Evolutionary conservation across 64 coral and sea anemone species (phyloP).

Genomic region (Montipora foliosa): DNA sequence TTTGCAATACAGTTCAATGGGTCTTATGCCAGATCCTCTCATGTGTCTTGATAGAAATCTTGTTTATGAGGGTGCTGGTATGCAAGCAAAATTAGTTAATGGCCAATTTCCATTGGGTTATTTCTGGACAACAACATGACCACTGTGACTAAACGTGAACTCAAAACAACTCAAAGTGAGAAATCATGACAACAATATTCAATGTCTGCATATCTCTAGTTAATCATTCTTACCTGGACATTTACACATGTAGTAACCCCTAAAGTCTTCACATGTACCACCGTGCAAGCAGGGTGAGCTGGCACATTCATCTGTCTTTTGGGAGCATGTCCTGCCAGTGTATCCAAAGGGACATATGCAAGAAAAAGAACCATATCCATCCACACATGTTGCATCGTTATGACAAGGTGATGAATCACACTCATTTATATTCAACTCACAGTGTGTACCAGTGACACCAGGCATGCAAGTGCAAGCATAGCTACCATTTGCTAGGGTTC

Average conservation of each 20-base stretch:
- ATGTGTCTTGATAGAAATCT: no score
- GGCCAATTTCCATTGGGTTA: no score
- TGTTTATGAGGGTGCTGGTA: no score
- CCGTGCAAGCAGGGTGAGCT: slow-evolving; percentile 78
- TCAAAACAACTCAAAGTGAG: no score
- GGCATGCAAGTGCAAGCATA: slow-evolving; percentile 70
- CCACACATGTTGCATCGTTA: slow-evolving; percentile 84
- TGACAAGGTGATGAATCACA: slow-evolving; percentile 78
- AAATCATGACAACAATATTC: no score
- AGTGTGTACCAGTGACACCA: slow-evolving; percentile 71
- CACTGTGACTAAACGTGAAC: no score
- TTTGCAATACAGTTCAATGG: no score
- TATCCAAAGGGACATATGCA: slow-evolving; percentile 82
- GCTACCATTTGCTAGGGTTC: background rate
- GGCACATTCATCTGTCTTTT: slow-evolving; percentile 52
- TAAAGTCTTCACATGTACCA: slow-evolving; percentile 63
- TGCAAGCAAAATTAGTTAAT: no score
- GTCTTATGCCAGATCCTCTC: no score
- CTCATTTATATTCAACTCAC: slow-evolving; percentile 82
- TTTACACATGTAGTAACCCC: slow-evolving; percentile 75
- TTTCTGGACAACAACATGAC: no score
- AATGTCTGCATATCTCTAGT: background rate
- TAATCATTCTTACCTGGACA: slow-evolving; percentile 43
- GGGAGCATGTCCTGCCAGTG: slow-evolving; percentile 60
- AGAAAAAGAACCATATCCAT: slow-evolving; percentile 64